Percentiles rank a stretch among this genome's conserved stretches.
phyloP scores from a whole-genome alignment of 2,797 vertebrate genomes.

The Amblyopsis hoosieri region DNA sequence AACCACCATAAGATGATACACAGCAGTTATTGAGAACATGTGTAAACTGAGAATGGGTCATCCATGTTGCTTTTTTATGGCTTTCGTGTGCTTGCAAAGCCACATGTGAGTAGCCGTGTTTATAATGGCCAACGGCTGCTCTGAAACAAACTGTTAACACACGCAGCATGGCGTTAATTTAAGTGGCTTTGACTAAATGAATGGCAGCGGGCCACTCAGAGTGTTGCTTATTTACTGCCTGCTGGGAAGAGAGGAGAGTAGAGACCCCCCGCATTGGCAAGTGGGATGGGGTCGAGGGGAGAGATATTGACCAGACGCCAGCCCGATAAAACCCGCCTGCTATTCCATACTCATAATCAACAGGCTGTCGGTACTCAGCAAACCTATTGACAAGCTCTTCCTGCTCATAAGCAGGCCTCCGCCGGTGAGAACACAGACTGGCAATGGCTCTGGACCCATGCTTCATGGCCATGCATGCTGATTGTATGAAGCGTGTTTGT shows the following conservation, averaged over 20 bases:
- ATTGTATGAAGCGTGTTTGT: not conserved
- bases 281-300: not conserved
- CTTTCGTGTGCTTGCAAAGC: no score
- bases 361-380: conserved; percentile 29
- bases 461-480: conserved; percentile 21
- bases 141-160: not conserved
- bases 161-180: not conserved
- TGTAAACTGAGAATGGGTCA: not conserved
- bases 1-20: not conserved
- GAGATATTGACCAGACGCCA: conserved; percentile 7
- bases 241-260: conserved; percentile 10
- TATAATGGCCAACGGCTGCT: no score
- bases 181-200: conserved; percentile 12
- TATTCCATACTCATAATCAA: conserved; percentile 45
- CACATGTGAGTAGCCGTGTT: no score
- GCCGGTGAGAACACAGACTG: conserved; percentile 14
- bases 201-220: not conserved
- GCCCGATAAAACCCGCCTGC: conserved; percentile 25
- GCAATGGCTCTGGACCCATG: not conserved
- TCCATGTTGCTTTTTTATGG: no score
- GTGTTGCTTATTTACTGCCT: conserved; percentile 22
- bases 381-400: conserved; percentile 37
- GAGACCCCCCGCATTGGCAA: no score
- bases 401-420: conserved; percentile 26
- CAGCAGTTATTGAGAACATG: not conserved